Percentiles rank a stretch among this genome's conserved stretches.
Evolutionary conservation across 2,888 invertebrate genomes (phyloP).

Genomic region (Tetragonisca angustula): DNA sequence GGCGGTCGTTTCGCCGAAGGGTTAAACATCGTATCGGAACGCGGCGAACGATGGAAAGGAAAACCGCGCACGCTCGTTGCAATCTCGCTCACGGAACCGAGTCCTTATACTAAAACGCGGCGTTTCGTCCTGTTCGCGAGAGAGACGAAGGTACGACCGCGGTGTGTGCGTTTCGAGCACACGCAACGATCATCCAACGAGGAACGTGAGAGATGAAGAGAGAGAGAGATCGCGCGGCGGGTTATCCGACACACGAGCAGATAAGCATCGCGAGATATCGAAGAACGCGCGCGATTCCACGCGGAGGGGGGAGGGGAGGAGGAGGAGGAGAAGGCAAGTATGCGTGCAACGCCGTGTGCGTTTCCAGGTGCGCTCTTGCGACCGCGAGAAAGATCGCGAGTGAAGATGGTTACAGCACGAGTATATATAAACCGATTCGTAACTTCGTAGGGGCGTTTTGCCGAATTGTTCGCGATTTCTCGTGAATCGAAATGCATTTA

Average conservation of each 20-base stretch:
- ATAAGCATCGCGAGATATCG: slow-evolving; percentile 60
- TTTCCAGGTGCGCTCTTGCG: not conserved
- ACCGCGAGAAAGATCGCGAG: slow-evolving; percentile 36
- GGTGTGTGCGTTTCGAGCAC: slow-evolving; percentile 14
- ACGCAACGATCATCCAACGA: slow-evolving; percentile 42
- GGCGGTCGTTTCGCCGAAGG: not conserved
- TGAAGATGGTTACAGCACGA: slow-evolving; percentile 23
- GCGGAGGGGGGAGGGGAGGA: slow-evolving; percentile 24
- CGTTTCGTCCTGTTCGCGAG: slow-evolving; percentile 4
- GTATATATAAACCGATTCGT: not conserved
- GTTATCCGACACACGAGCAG: slow-evolving; percentile 48
- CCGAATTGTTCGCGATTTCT: too few species aligned
- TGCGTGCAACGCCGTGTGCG: slow-evolving; percentile 9
- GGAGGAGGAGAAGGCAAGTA: slow-evolving; percentile 9
- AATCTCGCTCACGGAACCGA: not conserved
- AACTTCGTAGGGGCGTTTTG: too few species aligned
- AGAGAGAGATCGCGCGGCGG: slow-evolving; percentile 56
- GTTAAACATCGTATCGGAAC: not conserved
- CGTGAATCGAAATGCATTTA: too few species aligned
- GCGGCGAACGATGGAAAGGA: not conserved
- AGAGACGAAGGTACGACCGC: not conserved
- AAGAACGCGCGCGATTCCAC: slow-evolving; percentile 45
- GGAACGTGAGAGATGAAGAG: slow-evolving; percentile 28
- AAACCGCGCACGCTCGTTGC: not conserved
- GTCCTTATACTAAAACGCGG: not conserved